A percentile compares a stretch with the other conserved stretches of the same genome.
Evolutionary conservation across 2,797 vertebrate genomes (phyloP).

Genomic region (Xenentodon cancila): DNA sequence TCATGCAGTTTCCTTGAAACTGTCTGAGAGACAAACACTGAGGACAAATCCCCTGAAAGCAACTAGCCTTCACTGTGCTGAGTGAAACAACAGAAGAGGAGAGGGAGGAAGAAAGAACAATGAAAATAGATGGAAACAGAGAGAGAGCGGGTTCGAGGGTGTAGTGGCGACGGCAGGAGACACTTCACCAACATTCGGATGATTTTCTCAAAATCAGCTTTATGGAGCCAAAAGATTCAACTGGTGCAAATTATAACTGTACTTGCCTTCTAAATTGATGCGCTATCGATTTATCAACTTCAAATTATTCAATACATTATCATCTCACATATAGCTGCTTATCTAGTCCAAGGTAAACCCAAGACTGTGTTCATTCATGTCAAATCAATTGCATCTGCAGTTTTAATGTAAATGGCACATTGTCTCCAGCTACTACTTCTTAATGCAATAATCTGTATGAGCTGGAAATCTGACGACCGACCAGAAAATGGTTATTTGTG

Average conservation of each 20-base stretch:
- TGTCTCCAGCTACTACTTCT: neutral
- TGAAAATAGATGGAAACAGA: conserved; percentile 16
- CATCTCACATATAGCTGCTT: neutral
- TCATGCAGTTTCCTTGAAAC: conserved; percentile 4
- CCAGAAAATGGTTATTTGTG: neutral
- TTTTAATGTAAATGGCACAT: no score
- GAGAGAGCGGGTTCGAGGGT: conserved; percentile 50
- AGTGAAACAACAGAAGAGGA: conserved; percentile 27
- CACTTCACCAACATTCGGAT: conserved; percentile 22
- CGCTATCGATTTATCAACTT: neutral
- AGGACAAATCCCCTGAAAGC: conserved; percentile 44
- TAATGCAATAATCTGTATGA: no score
- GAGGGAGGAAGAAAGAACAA: conserved; percentile 4
- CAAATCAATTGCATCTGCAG: no score
- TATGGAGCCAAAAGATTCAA: conserved; percentile 5
- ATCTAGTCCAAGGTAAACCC: neutral
- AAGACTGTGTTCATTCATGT: no score
- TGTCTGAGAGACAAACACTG: neutral
- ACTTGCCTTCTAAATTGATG: no score
- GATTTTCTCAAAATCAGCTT: conserved; percentile 10
- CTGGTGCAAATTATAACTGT: no score
- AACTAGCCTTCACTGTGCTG: conserved; percentile 40
- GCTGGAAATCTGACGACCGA: neutral
- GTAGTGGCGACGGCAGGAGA: conserved; percentile 60
- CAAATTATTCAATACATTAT: neutral